Conservation (phyloP, 2,113 vertebrate genomes). For the Notiomystis cincta region DNA sequence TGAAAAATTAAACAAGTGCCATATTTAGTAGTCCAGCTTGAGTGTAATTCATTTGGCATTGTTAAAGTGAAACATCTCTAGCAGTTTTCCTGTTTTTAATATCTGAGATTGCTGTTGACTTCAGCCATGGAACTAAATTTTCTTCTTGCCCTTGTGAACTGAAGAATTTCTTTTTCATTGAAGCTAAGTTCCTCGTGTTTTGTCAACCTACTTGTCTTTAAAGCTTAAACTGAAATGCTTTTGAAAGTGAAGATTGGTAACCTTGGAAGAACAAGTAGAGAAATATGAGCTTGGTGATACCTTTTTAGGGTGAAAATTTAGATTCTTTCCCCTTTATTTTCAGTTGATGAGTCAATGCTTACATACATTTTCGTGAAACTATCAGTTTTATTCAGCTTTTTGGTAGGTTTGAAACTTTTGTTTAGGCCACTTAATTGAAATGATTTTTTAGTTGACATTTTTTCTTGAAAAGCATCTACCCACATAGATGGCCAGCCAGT, state of each 20-base stretch:
- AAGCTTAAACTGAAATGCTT: not conserved
- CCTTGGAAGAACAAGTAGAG: not conserved
- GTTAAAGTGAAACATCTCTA: not conserved
- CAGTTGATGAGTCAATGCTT: not conserved
- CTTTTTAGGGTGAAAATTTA: not conserved
- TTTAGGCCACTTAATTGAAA: not conserved
- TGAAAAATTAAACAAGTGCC: not conserved
- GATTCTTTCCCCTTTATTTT: not conserved
- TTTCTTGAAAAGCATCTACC: not conserved
- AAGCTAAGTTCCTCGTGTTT: not conserved
- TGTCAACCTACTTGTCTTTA: not conserved
- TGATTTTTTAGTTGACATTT: not conserved
- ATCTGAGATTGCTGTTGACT: not conserved
- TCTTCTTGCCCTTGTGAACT: not conserved
- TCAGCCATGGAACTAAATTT: not conserved
- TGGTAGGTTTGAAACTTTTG: not conserved
- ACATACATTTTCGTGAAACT: not conserved
- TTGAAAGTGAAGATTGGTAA: not conserved
- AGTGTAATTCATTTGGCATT: not conserved
- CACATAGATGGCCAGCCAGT: not conserved
- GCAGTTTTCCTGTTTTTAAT: not conserved
- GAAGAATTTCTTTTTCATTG: not conserved
- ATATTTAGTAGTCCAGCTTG: not conserved
- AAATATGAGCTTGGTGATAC: not conserved
- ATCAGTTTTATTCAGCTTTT: not conserved